These are phyloP conservation scores for Agelas oroides DNA, from an alignment of 37 sponge, comb jelly and placozoan species.

Conservation along the genomic window DNA sequence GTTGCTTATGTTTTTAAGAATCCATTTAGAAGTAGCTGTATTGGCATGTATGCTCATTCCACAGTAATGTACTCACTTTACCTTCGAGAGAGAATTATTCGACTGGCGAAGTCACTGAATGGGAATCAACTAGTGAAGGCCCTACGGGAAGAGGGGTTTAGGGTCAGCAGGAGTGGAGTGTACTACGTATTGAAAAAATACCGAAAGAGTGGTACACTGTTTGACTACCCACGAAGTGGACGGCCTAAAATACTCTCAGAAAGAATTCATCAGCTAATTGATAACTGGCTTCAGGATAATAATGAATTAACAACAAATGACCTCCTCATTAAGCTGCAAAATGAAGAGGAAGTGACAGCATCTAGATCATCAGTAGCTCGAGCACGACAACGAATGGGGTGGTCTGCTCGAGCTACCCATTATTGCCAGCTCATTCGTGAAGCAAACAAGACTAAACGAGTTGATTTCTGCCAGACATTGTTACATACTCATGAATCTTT, in stretches of 20 bases:
- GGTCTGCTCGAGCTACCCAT: background rate
- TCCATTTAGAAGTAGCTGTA: no score
- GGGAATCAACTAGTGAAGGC: background rate
- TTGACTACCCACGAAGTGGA: background rate
- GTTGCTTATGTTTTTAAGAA: no score
- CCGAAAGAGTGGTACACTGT: background rate
- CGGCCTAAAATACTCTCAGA: background rate
- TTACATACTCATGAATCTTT: background rate
- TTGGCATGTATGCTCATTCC: background rate
- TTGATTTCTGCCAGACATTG: background rate
- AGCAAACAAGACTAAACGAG: background rate
- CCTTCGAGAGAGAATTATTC: background rate
- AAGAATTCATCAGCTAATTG: background rate
- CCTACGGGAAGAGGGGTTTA: background rate
- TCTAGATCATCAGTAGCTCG: conserved; percentile 3
- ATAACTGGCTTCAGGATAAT: background rate
- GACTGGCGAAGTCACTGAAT: background rate
- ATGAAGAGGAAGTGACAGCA: background rate
- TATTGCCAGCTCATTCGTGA: background rate
- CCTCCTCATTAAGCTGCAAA: background rate
- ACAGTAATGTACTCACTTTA: conserved; percentile 3
- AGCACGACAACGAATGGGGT: background rate
- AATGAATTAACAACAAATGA: conserved; percentile 1
- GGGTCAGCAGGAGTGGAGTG: conserved; percentile 9
- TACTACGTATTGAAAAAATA: background rate